These are phyloP conservation scores for Sceloporus undulatus DNA, from an alignment of 2,113 vertebrate species.

Conservation along the genomic window DNA sequence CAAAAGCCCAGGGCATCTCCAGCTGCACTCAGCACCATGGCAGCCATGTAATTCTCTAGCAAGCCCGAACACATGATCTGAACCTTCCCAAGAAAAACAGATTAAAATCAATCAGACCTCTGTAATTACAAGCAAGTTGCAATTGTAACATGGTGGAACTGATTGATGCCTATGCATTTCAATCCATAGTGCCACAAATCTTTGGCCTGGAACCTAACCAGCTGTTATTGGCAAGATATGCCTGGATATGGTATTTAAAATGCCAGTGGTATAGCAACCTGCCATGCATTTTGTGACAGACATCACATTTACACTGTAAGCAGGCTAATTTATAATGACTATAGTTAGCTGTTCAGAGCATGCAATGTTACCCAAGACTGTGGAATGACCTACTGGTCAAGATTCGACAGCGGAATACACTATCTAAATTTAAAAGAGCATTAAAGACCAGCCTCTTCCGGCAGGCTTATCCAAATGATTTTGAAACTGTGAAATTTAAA, in stretches of 20 bases:
- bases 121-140: background rate
- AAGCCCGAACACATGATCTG: constrained; percentile 41
- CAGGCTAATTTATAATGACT: background rate
- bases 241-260: too few relatives aligned
- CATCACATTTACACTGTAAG: background rate
- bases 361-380: too few relatives aligned
- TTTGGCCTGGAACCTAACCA: too few relatives aligned
- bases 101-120: background rate
- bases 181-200: background rate
- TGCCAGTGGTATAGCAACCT: background rate
- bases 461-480: too few relatives aligned
- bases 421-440: too few relatives aligned
- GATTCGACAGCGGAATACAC: too few relatives aligned
- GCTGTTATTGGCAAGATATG: too few relatives aligned
- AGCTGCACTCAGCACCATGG: constrained; percentile 82
- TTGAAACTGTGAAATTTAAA: too few relatives aligned
- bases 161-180: background rate
- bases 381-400: too few relatives aligned
- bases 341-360: background rate
- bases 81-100: background rate
- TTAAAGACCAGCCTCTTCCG: too few relatives aligned
- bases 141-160: background rate
- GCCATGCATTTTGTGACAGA: background rate
- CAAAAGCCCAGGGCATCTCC: constrained; percentile 82
- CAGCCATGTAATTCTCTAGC: constrained; percentile 78